A percentile compares a stretch with the other conserved stretches of the same genome.
Evolutionary conservation across 2,888 invertebrate genomes (phyloP).

Genomic region (Heteromyza rotundicornis): DNA sequence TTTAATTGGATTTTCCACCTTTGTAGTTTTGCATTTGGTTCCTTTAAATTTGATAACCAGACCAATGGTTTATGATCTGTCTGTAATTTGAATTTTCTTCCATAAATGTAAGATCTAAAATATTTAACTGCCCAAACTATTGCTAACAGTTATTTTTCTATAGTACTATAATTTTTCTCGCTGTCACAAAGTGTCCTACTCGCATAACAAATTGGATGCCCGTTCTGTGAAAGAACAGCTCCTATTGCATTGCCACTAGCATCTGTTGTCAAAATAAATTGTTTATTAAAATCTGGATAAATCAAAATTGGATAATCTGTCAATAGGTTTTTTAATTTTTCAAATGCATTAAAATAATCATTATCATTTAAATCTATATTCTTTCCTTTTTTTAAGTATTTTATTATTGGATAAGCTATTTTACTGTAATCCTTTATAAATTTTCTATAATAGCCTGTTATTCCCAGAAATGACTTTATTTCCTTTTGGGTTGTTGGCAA

Average conservation of each 20-base stretch:
- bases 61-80: constrained; percentile 29
- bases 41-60: constrained; percentile 24
- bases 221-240: constrained; percentile 14
- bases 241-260: constrained; percentile 10
- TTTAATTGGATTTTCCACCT: constrained; percentile 12
- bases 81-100: constrained; percentile 25
- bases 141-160: constrained; percentile 23
- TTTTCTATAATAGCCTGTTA: constrained; percentile 24
- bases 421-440: constrained; percentile 27
- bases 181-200: neutral
- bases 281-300: constrained; percentile 7
- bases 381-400: constrained; percentile 27
- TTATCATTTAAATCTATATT: constrained; percentile 24
- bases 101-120: constrained; percentile 30
- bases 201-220: constrained; percentile 9
- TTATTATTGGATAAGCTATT: constrained; percentile 26
- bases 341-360: too few species aligned
- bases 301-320: constrained; percentile 2
- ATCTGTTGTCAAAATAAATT: constrained; percentile 4
- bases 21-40: constrained; percentile 23
- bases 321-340: neutral
- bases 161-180: constrained; percentile 6
- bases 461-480: constrained; percentile 27
- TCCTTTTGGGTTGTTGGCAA: constrained; percentile 19
- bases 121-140: constrained; percentile 28